Conservation (phyloP, 2,113 vertebrate genomes). For the Chionodraco myersi region DNA sequence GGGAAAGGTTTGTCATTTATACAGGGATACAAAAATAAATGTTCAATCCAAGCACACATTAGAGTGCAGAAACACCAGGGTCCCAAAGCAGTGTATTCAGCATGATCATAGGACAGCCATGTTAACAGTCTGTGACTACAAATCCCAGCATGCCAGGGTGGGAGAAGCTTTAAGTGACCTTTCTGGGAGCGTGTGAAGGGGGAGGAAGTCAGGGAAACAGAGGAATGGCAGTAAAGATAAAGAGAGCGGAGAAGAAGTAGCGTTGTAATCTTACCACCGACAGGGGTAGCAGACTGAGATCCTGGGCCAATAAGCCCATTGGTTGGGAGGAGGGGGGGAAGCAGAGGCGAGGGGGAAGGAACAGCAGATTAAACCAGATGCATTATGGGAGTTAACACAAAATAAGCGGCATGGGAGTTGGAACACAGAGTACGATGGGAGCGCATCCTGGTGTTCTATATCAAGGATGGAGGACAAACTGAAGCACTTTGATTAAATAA, state of each 20-base stretch:
- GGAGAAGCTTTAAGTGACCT: conserved; percentile 48
- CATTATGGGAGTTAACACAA: conserved; percentile 74
- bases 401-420: conserved; percentile 84
- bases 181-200: conserved; percentile 44
- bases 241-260: conserved; percentile 79
- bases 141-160: conserved; percentile 72
- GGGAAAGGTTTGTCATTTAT: neutral
- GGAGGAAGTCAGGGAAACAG: conserved; percentile 67
- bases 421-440: conserved; percentile 73
- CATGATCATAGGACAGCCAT: conserved; percentile 43
- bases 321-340: conserved; percentile 87
- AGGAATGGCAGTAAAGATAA: conserved; percentile 52
- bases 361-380: conserved; percentile 93
- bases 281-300: conserved; percentile 97
- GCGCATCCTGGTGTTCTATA: conserved; percentile 82
- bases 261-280: conserved; percentile 94
- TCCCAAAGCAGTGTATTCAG: conserved; percentile 45
- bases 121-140: conserved; percentile 48
- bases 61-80: conserved; percentile 34
- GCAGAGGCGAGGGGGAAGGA: conserved; percentile 86
- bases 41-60: conserved; percentile 15
- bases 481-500: conserved; percentile 49
- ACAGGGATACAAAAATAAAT: neutral
- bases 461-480: conserved; percentile 73
- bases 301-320: conserved; percentile 96